phyloP scores from a whole-genome alignment of 2,888 invertebrate genomes.

The Melolontha melolontha region DNA sequence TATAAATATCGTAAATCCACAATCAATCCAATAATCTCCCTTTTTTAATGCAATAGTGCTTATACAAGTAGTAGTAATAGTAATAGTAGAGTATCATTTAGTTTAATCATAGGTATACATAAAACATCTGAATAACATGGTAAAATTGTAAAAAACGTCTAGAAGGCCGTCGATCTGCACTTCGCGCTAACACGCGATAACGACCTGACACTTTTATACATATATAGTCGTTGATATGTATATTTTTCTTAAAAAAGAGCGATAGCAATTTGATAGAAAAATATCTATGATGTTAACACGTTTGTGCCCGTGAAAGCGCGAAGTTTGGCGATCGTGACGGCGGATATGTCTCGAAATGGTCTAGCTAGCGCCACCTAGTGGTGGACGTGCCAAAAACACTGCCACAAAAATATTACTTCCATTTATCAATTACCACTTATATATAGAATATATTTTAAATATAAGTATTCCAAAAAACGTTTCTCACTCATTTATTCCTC shows the following conservation, averaged over 20 bases:
- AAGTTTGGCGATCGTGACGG: constrained; percentile 58
- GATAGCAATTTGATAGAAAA: constrained; percentile 47
- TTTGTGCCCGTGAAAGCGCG: constrained; percentile 61
- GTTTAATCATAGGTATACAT: constrained; percentile 50
- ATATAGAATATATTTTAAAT: constrained; percentile 33
- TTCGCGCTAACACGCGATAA: constrained; percentile 64
- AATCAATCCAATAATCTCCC: constrained; percentile 17
- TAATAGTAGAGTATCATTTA: constrained; percentile 20
- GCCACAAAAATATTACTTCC: constrained; percentile 60
- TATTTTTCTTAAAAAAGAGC: too few species aligned
- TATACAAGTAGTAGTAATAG: constrained; percentile 14
- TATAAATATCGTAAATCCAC: constrained; percentile 22
- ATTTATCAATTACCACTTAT: constrained; percentile 55
- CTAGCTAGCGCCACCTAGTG: constrained; percentile 55
- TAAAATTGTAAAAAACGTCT: constrained; percentile 64
- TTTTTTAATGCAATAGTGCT: constrained; percentile 37
- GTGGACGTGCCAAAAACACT: constrained; percentile 57
- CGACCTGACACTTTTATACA: constrained; percentile 59
- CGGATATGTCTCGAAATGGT: constrained; percentile 67
- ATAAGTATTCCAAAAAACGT: constrained; percentile 37
- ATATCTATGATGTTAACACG: constrained; percentile 44
- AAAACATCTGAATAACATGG: constrained; percentile 56
- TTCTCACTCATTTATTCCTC: too few species aligned
- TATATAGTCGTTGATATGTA: constrained; percentile 3
- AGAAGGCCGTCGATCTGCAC: constrained; percentile 56